Percentiles rank a stretch among this genome's conserved stretches.
Conservation (phyloP, 2,797 vertebrate species). For the Streptopelia turtur region DNA sequence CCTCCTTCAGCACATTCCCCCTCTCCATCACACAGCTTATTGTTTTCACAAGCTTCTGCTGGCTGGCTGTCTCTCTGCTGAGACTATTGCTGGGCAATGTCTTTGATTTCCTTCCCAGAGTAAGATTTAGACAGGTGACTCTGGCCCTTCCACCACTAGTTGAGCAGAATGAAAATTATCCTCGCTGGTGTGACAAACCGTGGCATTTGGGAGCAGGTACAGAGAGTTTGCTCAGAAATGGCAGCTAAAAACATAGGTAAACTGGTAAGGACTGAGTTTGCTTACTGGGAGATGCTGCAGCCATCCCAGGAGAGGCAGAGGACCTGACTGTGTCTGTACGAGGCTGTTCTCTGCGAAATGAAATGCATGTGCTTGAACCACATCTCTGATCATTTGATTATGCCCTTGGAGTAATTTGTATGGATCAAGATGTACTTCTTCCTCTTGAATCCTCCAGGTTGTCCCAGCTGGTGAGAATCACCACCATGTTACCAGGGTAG, state of each 20-base stretch:
- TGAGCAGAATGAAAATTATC: background rate
- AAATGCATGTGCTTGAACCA: background rate
- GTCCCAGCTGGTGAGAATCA: background rate
- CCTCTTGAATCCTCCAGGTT: background rate
- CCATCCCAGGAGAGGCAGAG: fast-evolving
- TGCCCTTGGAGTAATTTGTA: background rate
- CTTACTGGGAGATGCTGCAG: background rate
- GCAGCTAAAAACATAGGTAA: background rate
- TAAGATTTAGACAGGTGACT: background rate
- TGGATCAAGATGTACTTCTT: background rate
- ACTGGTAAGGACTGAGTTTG: background rate
- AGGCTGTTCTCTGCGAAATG: background rate
- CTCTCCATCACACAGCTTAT: background rate
- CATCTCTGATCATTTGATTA: background rate
- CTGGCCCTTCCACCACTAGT: background rate
- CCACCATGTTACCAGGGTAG: fast-evolving
- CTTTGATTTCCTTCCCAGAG: background rate
- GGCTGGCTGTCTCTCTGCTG: background rate
- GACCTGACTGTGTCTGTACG: fast-evolving
- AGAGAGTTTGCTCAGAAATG: background rate
- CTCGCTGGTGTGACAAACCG: background rate
- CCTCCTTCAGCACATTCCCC: conserved; percentile 4
- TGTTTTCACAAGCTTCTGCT: background rate
- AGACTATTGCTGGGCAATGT: background rate
- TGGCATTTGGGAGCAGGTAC: background rate